Evolutionary conservation across 2,113 vertebrate genomes (phyloP).

Genomic region (Chamaea fasciata): DNA sequence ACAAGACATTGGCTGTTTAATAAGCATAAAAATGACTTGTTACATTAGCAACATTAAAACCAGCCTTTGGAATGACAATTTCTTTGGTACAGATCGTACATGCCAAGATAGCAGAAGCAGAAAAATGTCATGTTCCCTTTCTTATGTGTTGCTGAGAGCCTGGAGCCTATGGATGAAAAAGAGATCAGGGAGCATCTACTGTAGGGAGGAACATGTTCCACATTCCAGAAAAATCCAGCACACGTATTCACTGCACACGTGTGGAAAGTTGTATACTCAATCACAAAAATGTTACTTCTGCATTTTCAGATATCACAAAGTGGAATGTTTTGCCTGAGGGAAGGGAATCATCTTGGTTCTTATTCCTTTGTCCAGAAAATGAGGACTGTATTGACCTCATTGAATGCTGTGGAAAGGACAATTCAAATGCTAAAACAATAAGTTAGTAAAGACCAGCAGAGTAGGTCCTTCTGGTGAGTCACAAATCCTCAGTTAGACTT

Average conservation of each 20-base stretch:
- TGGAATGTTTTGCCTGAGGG: neutral
- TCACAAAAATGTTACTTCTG: neutral
- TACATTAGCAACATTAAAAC: neutral
- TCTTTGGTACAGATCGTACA: neutral
- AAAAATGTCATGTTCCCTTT: neutral
- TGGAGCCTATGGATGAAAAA: fast-evolving
- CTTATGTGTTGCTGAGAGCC: neutral
- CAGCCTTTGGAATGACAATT: neutral
- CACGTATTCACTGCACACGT: fast-evolving
- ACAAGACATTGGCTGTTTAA: neutral
- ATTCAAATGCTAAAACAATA: neutral
- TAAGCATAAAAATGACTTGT: neutral
- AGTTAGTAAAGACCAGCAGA: neutral
- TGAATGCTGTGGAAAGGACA: neutral
- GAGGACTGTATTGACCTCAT: neutral
- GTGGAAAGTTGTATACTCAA: neutral
- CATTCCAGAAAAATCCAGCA: neutral
- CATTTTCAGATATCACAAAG: neutral
- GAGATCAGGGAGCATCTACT: neutral
- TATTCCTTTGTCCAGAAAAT: neutral
- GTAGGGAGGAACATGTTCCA: fast-evolving
- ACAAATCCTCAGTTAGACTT: neutral
- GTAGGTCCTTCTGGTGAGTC: neutral
- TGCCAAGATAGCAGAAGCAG: neutral
- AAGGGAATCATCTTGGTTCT: neutral